Base-by-base conservation (phyloP, 2,888 invertebrate species). In the Scrobipalpa costella region DNA sequence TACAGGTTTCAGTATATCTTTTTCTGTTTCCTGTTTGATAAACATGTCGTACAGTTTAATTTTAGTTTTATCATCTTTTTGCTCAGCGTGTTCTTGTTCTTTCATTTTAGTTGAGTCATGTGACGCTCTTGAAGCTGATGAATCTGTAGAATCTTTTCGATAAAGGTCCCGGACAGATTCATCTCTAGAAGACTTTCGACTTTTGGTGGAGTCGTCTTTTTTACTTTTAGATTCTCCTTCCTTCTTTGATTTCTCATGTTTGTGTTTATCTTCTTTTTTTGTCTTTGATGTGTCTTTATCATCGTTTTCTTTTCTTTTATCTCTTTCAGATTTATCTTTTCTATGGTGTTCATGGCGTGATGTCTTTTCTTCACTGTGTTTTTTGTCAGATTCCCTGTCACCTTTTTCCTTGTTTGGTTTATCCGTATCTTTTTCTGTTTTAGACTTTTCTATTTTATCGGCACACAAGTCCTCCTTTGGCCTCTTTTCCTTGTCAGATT, bases 131-230 rank as follows among this genome's bases (percentile, higher is more conserved):
- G 92, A 92, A 15, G 90, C 80, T 50, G 89, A 83, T 6, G 92
- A 92, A 71, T 92, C 92, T 15, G 91, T 92, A 8, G 92, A 92
- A 81, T 92, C 92, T 78, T 92, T 92, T 7, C 92, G 82, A 71
- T 79, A 79, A 11, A 91, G 75, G 67, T 92, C 92, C 73, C 84
- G 83, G 0, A 79, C 69, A 50, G 80, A 77, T 76, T 92, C 92
- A 68, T 92, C 92, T 73, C 87, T 83, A 8, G 92, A 91, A 52
- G 85, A 80, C 70, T 92, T 92, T 44, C 88, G 79, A 68, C 75
- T 77, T 79, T 88, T 92, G 17, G 74, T 69, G 21, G 73, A 70
- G 57, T 90, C 91, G 49, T 90, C 90, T 71, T 86, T 86, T 82
- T 92, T 92, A 64, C 73, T 75, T 75, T 89, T 90, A 38, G 74